Conservation (phyloP, 2,113 vertebrate genomes). For the Pangasianodon gigas region DNA sequence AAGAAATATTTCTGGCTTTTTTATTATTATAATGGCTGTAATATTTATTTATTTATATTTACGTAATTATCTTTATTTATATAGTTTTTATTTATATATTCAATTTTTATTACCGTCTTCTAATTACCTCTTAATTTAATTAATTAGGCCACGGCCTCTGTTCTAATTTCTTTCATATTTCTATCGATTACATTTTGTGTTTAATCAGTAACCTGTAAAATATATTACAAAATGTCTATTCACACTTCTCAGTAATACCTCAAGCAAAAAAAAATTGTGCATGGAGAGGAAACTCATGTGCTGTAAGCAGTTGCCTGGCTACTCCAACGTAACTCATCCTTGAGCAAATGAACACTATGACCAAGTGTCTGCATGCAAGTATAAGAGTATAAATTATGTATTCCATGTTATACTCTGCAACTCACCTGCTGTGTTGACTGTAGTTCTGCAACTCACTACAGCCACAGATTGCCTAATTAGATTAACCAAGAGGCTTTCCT, state of each 20-base stretch:
- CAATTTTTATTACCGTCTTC: not conserved
- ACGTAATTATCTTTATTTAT: not conserved
- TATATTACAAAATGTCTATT: not conserved
- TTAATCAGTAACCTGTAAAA: not conserved
- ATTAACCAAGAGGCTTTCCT: constrained; percentile 86
- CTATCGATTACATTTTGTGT: not conserved
- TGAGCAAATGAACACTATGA: constrained; percentile 10
- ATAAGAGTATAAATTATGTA: not conserved
- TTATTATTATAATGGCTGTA: not conserved
- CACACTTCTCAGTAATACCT: not conserved
- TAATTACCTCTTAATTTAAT: not conserved
- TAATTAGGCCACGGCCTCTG: not conserved
- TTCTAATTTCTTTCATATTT: not conserved
- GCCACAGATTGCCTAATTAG: constrained; percentile 84
- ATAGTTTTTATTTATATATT: not conserved
- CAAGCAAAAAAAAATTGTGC: not conserved
- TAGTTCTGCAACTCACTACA: constrained; percentile 59
- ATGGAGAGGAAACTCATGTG: not conserved
- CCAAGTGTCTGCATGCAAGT: not conserved
- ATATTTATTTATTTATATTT: not conserved
- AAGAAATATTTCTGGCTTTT: not conserved
- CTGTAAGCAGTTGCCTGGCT: constrained; percentile 9
- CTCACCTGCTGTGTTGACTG: constrained; percentile 15
- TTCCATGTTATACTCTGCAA: not conserved
- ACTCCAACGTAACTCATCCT: constrained; percentile 9